Evolutionary conservation across 2,113 vertebrate genomes (phyloP).

Genomic region (Chelonoidis abingdonii): DNA sequence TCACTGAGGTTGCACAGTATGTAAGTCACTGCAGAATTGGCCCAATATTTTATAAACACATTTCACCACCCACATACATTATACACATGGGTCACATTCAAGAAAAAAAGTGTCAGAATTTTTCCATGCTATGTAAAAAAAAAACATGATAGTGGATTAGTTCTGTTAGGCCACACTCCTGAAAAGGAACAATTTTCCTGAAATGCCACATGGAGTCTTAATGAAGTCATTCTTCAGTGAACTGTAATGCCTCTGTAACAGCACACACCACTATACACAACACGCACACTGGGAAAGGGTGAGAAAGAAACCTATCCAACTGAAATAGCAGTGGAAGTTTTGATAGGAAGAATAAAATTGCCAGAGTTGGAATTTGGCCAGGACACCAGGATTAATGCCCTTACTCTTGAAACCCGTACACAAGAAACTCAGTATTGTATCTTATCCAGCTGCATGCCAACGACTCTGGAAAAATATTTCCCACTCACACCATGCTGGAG

Average conservation of each 20-base stretch:
- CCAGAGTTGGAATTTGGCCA: conserved; percentile 1
- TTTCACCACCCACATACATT: neutral
- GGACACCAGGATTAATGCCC: conserved; percentile 23
- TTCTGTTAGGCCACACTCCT: neutral
- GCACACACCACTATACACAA: neutral
- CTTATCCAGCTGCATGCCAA: neutral
- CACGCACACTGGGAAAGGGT: neutral
- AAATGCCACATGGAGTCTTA: neutral
- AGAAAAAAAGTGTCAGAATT: neutral
- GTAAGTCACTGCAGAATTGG: neutral
- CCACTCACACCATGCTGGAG: neutral
- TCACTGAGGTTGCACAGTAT: neutral
- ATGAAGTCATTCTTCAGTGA: neutral
- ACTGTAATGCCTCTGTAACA: neutral
- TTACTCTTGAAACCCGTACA: neutral
- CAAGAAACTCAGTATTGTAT: neutral
- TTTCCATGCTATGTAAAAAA: neutral
- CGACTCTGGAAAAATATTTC: conserved; percentile 10
- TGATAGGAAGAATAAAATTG: neutral
- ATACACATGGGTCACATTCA: neutral
- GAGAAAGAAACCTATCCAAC: conserved; percentile 5
- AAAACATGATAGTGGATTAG: neutral
- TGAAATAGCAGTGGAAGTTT: neutral
- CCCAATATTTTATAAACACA: neutral
- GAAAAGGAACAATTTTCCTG: neutral